Evolutionary conservation across 2,113 vertebrate species (phyloP).

Genomic region (Anser cygnoides): DNA sequence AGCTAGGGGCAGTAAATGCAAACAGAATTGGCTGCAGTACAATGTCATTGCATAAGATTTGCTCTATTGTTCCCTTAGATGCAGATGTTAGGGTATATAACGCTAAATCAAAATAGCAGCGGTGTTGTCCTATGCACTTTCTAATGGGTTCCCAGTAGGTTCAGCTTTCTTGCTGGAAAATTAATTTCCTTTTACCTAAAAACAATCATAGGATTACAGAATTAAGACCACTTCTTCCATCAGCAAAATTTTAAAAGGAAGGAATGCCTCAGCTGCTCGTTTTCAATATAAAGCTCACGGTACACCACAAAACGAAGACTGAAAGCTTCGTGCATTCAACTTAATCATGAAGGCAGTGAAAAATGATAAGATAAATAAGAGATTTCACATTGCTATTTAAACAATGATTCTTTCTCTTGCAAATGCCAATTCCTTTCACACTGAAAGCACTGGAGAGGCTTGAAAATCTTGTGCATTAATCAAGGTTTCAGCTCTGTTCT

Average conservation of each 20-base stretch:
- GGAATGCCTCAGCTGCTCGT: neutral
- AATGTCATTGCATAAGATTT: conserved; percentile 49
- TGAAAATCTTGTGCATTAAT: conserved; percentile 21
- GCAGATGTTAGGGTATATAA: conserved; percentile 51
- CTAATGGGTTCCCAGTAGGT: neutral
- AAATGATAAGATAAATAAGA: conserved; percentile 53
- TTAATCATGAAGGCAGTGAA: conserved; percentile 37
- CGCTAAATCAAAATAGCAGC: conserved; percentile 49
- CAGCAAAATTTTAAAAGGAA: neutral
- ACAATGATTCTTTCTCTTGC: conserved; percentile 55
- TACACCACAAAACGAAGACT: neutral
- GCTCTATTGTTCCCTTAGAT: conserved; percentile 48
- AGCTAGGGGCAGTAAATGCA: conserved; percentile 49
- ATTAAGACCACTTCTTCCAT: conserved; percentile 27
- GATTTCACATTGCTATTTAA: conserved; percentile 56
- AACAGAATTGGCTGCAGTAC: conserved; percentile 44
- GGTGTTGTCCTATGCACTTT: conserved; percentile 7
- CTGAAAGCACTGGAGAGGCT: conserved; percentile 55
- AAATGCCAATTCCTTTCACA: conserved; percentile 32
- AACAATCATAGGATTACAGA: conserved; percentile 7
- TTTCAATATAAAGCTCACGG: neutral
- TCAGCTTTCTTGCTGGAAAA: conserved; percentile 23
- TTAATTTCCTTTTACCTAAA: conserved; percentile 42
- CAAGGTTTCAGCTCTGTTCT: conserved; percentile 41
- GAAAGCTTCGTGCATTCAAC: conserved; percentile 24